phyloP scores from a whole-genome alignment of 2,888 invertebrate species.

The Noctua janthina region DNA sequence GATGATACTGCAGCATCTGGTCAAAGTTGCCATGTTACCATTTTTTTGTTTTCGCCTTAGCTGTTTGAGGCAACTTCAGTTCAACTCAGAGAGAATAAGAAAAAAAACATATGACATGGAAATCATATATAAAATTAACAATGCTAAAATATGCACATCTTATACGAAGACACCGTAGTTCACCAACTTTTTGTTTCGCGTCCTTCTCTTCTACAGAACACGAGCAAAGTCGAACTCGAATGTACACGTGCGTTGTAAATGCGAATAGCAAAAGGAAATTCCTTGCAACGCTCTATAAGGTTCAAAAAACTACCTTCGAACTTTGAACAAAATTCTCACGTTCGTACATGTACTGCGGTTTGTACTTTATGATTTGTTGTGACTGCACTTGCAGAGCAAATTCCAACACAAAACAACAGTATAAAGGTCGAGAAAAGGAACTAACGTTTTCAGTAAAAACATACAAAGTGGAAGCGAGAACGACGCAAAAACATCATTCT shows the following conservation, averaged over 20 bases:
- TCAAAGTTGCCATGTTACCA: too few relatives aligned
- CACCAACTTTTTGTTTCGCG: neutral
- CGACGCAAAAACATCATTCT: too few relatives aligned
- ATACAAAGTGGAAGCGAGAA: too few relatives aligned
- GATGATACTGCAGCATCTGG: too few relatives aligned
- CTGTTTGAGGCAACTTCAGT: neutral
- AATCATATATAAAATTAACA: neutral
- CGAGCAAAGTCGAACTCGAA: neutral
- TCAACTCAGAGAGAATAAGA: neutral
- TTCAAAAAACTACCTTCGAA: neutral
- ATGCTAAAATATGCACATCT: neutral
- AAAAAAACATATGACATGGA: neutral
- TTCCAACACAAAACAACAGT: neutral
- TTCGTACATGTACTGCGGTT: neutral
- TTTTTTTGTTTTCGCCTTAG: neutral
- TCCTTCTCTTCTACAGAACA: neutral
- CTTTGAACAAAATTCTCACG: constrained; percentile 24
- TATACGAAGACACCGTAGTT: neutral
- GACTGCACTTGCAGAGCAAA: too few relatives aligned
- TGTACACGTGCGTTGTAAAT: neutral
- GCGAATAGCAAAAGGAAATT: constrained; percentile 5
- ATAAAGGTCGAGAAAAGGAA: neutral
- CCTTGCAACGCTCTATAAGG: neutral
- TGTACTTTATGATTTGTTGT: neutral
- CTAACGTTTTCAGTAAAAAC: neutral